Evolutionary conservation across 35 echinoderm and acorn worm species (phyloP).

Genomic region (Diadema setosum): DNA sequence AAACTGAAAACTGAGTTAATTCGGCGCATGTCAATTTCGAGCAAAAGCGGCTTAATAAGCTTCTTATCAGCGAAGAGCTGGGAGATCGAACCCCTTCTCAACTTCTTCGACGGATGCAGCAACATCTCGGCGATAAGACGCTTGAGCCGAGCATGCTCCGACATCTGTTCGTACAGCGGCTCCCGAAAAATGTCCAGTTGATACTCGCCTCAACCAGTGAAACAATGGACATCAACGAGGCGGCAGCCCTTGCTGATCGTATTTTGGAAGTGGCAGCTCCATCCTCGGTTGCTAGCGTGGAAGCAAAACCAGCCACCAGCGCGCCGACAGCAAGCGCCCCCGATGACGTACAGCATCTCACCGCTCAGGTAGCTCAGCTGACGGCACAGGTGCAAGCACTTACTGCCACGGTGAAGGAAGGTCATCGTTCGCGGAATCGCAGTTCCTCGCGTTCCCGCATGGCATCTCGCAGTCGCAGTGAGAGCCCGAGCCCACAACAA

Average conservation of each 20-base stretch:
- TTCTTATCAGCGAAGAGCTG: conserved; percentile 26
- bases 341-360: not conserved
- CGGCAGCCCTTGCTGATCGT: not conserved
- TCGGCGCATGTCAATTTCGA: conserved; percentile 1
- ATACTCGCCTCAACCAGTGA: conserved; percentile 24
- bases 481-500: too few species aligned
- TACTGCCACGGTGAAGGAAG: not conserved
- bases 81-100: conserved; percentile 18
- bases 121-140: conserved; percentile 9
- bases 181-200: conserved; percentile 14
- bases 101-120: conserved; percentile 15
- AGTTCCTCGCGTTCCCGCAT: too few species aligned
- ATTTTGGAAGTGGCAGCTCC: conserved; percentile 6
- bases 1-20: not conserved
- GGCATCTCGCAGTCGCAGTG: too few species aligned
- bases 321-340: not conserved
- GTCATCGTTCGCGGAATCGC: not conserved
- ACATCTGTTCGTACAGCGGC: conserved; percentile 25
- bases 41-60: conserved; percentile 45
- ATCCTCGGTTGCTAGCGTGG: not conserved
- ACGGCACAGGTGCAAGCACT: not conserved
- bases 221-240: not conserved
- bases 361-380: not conserved
- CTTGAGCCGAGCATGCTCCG: not conserved
- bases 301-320: not conserved